Base-by-base conservation (phyloP, 53 echinoderm and acorn worm genomes). In the Pentamera pediparva region DNA sequence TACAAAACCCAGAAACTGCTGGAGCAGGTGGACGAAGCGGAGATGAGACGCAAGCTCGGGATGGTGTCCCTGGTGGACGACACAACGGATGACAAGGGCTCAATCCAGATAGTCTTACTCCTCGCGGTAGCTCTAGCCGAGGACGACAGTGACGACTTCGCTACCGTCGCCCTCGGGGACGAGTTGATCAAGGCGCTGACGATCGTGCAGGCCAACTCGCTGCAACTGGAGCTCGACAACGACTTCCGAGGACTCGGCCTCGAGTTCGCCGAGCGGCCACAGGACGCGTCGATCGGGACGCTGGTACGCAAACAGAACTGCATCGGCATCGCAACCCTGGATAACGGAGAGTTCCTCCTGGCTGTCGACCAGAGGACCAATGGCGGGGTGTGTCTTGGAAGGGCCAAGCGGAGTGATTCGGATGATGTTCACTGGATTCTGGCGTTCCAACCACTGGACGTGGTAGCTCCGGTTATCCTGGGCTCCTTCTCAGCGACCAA, bases 281-380 rank as follows among this genome's bases (percentile, higher is more conserved):
- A 51, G 55, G 73, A 72, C 54, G 73, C 52, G 17, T 72, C 73
- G 2, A 54, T 72, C 1, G 73, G 73, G 15, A 34, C 33, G 8
- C 32, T 72, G 52, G 55, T 72, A 18, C 52, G 55, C 18, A 72
- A 72, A 53, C 52, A 54, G 35, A 72, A 72, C 54, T 72, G 52
- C 73, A 20, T 72, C 4, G 73, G 73, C 8, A 72, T 72, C 33
- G 20, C 55, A 6, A 53, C 73, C 5, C 22, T 72, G 55, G 54
- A 72, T 52, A 72, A 72, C 18, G 54, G 54, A 9, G 73, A 35
- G 24, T 72, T 72, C 34, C 22, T 72, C 35, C 24, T 72, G 21
- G 73, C 73, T 20, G 73, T 54, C 8, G 73, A 72, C 38, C 55
- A 72, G 34, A 27, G 73, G 19, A 51, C 18, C 4, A 54, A 53